Conservation (phyloP, 2,888 invertebrate species). For the Dioctria rufipes region DNA sequence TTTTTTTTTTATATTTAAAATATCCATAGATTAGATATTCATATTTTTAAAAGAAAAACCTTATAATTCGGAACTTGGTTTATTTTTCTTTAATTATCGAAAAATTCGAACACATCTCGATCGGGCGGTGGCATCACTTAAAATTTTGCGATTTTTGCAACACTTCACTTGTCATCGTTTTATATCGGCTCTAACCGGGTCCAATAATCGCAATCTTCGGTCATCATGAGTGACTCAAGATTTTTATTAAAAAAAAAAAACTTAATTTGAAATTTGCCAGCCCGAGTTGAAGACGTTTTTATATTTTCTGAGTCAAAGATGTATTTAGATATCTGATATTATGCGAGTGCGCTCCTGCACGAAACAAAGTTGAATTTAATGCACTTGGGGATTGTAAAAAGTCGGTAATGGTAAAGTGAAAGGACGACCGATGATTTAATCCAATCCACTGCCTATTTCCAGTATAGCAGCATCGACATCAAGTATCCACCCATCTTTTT, state of each 20-base stretch:
- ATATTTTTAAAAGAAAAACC: conserved; percentile 15
- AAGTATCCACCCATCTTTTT: conserved; percentile 12
- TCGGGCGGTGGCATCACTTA: conserved; percentile 37
- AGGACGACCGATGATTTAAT: conserved; percentile 44
- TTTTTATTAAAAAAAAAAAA: conserved; percentile 3
- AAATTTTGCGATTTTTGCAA: not conserved
- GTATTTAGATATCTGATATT: too few relatives aligned
- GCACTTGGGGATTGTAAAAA: not conserved
- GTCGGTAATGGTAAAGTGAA: not conserved
- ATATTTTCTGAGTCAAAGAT: not conserved
- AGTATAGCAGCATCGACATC: too few relatives aligned
- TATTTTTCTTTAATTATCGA: not conserved
- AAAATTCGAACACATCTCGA: not conserved
- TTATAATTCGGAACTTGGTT: not conserved
- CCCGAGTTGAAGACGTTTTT: not conserved
- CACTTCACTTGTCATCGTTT: conserved; percentile 27
- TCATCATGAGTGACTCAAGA: not conserved
- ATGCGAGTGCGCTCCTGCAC: too few relatives aligned
- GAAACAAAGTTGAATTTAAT: not conserved
- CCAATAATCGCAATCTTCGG: not conserved
- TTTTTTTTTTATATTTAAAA: not conserved
- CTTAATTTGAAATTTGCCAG: not conserved
- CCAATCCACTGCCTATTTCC: too few relatives aligned
- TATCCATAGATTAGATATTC: not conserved
- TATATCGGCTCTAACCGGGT: conserved; percentile 16